phyloP scores from a whole-genome alignment of 1,140 invertebrate species.

The Probaryconus sp. region DNA sequence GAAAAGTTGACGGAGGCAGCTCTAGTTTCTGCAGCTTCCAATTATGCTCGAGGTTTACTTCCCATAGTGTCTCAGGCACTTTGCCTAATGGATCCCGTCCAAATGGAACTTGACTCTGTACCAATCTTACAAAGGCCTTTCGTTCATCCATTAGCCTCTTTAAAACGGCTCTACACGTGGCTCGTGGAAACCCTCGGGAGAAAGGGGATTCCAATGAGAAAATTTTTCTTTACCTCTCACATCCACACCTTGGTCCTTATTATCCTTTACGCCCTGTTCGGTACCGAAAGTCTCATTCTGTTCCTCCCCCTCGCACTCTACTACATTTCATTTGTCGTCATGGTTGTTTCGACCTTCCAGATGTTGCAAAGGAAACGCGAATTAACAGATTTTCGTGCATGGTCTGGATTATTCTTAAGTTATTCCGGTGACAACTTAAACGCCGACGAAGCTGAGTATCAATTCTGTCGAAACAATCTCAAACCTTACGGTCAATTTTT shows the following conservation, averaged over 20 bases:
- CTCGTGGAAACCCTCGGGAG: conserved; percentile 82
- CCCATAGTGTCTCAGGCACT: conserved; percentile 86
- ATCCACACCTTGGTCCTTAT: conserved; percentile 82
- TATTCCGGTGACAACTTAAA: conserved; percentile 85
- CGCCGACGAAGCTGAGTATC: conserved; percentile 87
- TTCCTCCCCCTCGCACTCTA: conserved; percentile 84
- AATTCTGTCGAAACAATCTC: conserved; percentile 89
- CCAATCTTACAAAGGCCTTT: conserved; percentile 84
- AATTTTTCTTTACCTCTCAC: conserved; percentile 80
- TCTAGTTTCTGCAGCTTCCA: conserved; percentile 87
- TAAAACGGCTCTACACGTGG: conserved; percentile 83
- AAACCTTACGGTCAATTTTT: conserved; percentile 90
- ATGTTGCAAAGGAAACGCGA: conserved; percentile 87
- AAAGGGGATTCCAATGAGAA: conserved; percentile 76
- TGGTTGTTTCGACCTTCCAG: conserved; percentile 88
- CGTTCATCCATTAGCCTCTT: conserved; percentile 83
- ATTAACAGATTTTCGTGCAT: conserved; percentile 85
- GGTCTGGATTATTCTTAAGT: conserved; percentile 87
- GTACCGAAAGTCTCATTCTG: conserved; percentile 82
- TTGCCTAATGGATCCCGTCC: conserved; percentile 82
- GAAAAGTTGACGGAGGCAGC: conserved; percentile 88
- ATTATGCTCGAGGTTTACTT: conserved; percentile 87
- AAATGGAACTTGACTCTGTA: conserved; percentile 82
- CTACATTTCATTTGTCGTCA: conserved; percentile 84
- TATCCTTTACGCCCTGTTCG: conserved; percentile 84